Evolutionary conservation across 2,797 vertebrate species (phyloP).

Genomic region (Gallinago solitaria): DNA sequence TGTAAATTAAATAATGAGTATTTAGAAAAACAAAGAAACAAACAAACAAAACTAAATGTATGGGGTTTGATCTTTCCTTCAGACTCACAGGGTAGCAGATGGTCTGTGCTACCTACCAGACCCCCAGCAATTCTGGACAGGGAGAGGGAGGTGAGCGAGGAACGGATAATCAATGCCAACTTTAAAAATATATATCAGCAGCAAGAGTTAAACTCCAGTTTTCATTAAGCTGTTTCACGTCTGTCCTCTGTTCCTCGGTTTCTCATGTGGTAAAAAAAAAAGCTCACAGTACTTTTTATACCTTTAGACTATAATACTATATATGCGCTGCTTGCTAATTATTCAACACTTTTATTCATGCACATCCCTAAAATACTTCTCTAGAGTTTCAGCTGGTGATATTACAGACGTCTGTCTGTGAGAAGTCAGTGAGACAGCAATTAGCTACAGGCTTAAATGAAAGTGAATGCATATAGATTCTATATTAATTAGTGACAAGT

Average conservation of each 20-base stretch:
- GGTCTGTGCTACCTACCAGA: neutral
- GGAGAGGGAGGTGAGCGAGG: neutral
- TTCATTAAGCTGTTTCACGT: neutral
- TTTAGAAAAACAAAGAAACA: neutral
- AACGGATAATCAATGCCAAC: neutral
- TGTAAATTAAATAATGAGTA: neutral
- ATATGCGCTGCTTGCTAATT: neutral
- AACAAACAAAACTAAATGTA: neutral
- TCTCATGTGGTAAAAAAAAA: neutral
- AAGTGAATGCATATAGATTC: neutral
- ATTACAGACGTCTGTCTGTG: neutral
- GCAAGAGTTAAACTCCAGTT: neutral
- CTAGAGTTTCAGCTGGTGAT: neutral
- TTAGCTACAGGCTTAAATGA: slow-evolving; percentile 8
- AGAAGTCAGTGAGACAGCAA: neutral
- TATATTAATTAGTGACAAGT: slow-evolving; percentile 2
- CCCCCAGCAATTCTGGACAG: neutral
- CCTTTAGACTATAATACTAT: neutral
- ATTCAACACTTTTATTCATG: neutral
- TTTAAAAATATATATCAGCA: neutral
- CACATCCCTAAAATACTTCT: neutral
- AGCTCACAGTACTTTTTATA: neutral
- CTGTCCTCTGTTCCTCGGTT: neutral
- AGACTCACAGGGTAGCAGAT: neutral
- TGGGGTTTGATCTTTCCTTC: neutral